Evolutionary conservation across 2,888 invertebrate species (phyloP), one percentile per base, ranked within the genome.

Genomic region (Diadegma fenestrale): DNA sequence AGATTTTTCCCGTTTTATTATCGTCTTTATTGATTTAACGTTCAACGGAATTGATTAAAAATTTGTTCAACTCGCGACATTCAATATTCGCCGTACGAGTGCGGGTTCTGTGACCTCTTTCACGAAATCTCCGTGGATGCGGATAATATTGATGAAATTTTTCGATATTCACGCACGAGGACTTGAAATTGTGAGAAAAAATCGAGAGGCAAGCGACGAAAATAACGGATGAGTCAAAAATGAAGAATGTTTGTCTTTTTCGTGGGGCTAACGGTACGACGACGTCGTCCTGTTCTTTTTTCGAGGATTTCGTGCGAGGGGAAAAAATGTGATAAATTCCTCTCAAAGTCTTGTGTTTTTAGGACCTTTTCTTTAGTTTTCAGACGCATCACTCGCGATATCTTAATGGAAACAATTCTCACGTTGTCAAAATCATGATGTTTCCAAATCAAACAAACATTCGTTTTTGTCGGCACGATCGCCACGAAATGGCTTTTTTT

Each of bases 91-190:
- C 41, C 69, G 6, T 43, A 19, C 17, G n/a, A 33, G 51, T 48
- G 68, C 80, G 83, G 86, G 86, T 80, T 45, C 73, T 80, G 54
- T 80, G 83, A 86, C 86, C 86, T 68, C 83, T 30, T 83, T 86
- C 48, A 26, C 45, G 41, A 43, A 41, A 41, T 45, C 26, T n/a
- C n/a, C n/a, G n/a, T n/a, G n/a, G n/a, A n/a, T n/a, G n/a, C n/a
- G n/a, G n/a, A n/a, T n/a, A n/a, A n/a, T n/a, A n/a, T n/a, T n/a
- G n/a, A n/a, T n/a, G n/a, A 58, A 80, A 5, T 58, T 43, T 2
- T 41, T 14, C 26, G 66, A 81, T 77, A 33, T 77, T 63, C 33
- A 61, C 45, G 33, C 10, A 37, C 1, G 1, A 41, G 43, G 45
- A 41, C 19, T 10, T 10, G 12, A 48, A 68, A 72, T 73, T 63